Conservation (phyloP, 2,113 vertebrate genomes). For the Desmodus rotundus region DNA sequence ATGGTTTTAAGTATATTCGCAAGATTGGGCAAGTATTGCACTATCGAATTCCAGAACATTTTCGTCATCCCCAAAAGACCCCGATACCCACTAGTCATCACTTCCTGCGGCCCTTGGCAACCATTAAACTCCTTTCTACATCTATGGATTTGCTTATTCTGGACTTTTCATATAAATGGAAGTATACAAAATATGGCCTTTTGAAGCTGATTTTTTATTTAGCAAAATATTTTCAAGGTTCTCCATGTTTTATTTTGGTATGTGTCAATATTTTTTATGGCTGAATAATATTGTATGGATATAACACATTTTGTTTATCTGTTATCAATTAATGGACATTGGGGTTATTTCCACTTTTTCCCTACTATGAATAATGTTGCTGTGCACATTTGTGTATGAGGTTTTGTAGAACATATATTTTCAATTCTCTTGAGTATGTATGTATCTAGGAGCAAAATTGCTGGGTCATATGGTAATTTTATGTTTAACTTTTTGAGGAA, state of each 20-base stretch:
- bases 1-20: not conserved
- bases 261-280: not conserved
- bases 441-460: not conserved
- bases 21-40: not conserved
- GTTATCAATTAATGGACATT: not conserved
- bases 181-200: not conserved
- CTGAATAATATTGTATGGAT: not conserved
- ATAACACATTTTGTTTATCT: not conserved
- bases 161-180: not conserved
- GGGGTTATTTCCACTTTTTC: not conserved
- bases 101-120: not conserved
- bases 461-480: not conserved
- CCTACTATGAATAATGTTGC: not conserved
- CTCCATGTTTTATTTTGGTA: not conserved
- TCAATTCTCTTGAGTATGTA: not conserved
- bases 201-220: not conserved
- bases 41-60: not conserved
- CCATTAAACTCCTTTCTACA: not conserved
- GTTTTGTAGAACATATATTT: not conserved
- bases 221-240: not conserved
- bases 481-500: constrained; percentile 16
- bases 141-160: not conserved
- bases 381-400: not conserved
- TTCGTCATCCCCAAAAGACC: not conserved
- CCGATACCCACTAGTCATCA: not conserved